Percentiles rank a stretch among this genome's conserved stretches.
phyloP scores from a whole-genome alignment of 2,113 vertebrate genomes.

The Podarcis raffonei region DNA sequence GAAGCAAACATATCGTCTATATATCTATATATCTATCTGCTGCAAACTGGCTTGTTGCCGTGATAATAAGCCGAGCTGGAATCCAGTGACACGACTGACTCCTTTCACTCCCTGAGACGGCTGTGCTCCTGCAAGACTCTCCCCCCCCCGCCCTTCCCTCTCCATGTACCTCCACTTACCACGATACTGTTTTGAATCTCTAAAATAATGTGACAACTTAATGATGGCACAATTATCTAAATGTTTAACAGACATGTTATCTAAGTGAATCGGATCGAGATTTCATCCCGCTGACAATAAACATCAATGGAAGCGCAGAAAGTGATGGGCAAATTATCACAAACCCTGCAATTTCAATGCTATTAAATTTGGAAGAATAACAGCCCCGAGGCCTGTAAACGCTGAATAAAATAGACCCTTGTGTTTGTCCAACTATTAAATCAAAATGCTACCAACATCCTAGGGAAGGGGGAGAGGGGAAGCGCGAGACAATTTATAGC shows the following conservation, averaged over 20 bases:
- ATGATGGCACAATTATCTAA: conserved; percentile 98
- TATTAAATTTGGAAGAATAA: conserved; percentile 86
- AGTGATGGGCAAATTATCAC: conserved; percentile 82
- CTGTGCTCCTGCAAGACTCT: not conserved
- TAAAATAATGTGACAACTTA: conserved; percentile 98
- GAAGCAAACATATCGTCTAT: not conserved
- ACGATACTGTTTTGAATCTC: conserved; percentile 83
- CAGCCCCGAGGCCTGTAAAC: conserved; percentile 83
- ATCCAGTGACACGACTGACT: not conserved
- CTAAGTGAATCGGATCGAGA: conserved; percentile 92
- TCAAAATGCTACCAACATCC: conserved; percentile 84
- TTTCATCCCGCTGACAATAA: conserved; percentile 89
- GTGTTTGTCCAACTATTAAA: conserved; percentile 88
- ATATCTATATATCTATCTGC: not conserved
- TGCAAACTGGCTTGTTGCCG: not conserved
- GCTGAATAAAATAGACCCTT: conserved; percentile 85
- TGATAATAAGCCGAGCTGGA: not conserved
- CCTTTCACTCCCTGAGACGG: not conserved
- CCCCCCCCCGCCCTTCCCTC: conserved; percentile 1
- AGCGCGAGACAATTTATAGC: conserved; percentile 68
- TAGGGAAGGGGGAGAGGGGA: conserved; percentile 36
- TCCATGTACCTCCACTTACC: conserved; percentile 71
- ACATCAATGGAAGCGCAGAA: conserved; percentile 82
- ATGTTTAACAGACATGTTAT: conserved; percentile 96
- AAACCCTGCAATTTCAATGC: conserved; percentile 86